Conservation (phyloP, 2,113 vertebrate species). For the Paraplagusia blochii region DNA sequence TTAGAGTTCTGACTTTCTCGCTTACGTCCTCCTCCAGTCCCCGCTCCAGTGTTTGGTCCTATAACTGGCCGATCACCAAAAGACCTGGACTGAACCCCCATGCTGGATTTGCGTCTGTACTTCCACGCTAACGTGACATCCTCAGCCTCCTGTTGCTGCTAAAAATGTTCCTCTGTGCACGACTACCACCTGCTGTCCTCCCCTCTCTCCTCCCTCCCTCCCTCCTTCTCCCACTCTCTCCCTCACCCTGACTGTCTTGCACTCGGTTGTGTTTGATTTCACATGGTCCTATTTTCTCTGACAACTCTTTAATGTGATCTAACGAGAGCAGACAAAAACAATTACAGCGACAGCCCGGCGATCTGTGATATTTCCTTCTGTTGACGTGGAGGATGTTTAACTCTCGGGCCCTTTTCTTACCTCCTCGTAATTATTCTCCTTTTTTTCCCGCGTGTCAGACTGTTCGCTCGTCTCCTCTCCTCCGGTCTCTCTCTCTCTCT, state of each 20-base stretch:
- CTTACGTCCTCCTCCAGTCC: no score
- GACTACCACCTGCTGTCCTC: conserved; percentile 73
- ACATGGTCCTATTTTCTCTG: conserved; percentile 71
- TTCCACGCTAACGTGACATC: conserved; percentile 1
- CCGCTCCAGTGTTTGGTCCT: no score
- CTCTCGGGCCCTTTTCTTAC: conserved; percentile 6
- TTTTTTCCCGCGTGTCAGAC: conserved; percentile 31
- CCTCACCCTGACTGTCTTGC: conserved; percentile 30
- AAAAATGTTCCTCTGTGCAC: conserved; percentile 62
- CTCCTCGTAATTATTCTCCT: conserved; percentile 81
- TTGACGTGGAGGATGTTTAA: conserved; percentile 29
- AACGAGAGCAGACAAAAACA: conserved; percentile 79
- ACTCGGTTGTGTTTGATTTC: conserved; percentile 71
- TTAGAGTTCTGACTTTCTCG: no score
- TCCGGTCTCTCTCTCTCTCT: conserved; percentile 18
- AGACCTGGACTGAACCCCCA: no score
- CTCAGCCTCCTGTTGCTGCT: conserved; percentile 12
- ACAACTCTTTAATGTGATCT: conserved; percentile 77
- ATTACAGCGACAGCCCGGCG: conserved; percentile 30
- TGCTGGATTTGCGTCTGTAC: no score
- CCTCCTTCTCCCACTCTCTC: conserved; percentile 3
- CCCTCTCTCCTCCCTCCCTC: conserved; percentile 40
- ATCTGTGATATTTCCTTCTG: conserved; percentile 23
- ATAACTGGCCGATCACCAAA: no score
- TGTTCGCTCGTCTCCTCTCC: conserved; percentile 21